Percentiles rank a stretch among this genome's conserved stretches.
phyloP scores from a whole-genome alignment of 2,888 invertebrate species.

The Octonoba sinensis region DNA sequence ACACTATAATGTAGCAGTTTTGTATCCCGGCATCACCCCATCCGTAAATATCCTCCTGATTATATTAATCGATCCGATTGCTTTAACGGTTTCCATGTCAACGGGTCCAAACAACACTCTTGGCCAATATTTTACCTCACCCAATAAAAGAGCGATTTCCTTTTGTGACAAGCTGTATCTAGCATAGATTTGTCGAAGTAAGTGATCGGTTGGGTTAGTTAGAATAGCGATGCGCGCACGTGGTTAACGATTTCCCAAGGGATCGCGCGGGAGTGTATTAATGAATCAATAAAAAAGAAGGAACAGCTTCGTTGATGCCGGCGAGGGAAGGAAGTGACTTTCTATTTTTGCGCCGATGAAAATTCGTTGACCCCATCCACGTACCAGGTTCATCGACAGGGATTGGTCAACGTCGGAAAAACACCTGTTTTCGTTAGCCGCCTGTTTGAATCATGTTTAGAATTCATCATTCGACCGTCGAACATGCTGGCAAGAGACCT shows the following conservation, averaged over 20 bases:
- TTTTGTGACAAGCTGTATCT: conserved; percentile 43
- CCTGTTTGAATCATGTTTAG: conserved; percentile 33
- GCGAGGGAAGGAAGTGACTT: neutral
- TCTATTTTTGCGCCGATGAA: conserved; percentile 23
- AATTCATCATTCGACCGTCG: conserved; percentile 25
- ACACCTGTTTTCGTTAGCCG: conserved; percentile 22
- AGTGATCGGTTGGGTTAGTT: conserved; percentile 21
- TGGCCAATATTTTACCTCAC: conserved; percentile 56
- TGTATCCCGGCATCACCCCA: conserved; percentile 32
- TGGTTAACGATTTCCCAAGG: conserved; percentile 33
- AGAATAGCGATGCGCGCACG: conserved; percentile 26
- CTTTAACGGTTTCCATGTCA: conserved; percentile 63
- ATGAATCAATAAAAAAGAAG: conserved; percentile 16
- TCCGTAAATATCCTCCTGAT: conserved; percentile 62
- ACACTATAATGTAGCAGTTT: conserved; percentile 28
- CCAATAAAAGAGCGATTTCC: conserved; percentile 60
- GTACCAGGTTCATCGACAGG: conserved; percentile 25
- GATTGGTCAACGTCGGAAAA: conserved; percentile 34
- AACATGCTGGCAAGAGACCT: conserved; percentile 57
- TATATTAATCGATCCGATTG: conserved; percentile 59
- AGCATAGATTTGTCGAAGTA: conserved; percentile 44
- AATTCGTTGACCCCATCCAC: conserved; percentile 53
- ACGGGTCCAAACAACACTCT: conserved; percentile 61
- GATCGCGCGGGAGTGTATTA: conserved; percentile 30
- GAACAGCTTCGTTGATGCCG: conserved; percentile 1